A percentile compares a stretch with the other conserved stretches of the same genome.
phyloP scores from a whole-genome alignment of 2,888 invertebrate genomes.

The Hyposoter dolosus region DNA sequence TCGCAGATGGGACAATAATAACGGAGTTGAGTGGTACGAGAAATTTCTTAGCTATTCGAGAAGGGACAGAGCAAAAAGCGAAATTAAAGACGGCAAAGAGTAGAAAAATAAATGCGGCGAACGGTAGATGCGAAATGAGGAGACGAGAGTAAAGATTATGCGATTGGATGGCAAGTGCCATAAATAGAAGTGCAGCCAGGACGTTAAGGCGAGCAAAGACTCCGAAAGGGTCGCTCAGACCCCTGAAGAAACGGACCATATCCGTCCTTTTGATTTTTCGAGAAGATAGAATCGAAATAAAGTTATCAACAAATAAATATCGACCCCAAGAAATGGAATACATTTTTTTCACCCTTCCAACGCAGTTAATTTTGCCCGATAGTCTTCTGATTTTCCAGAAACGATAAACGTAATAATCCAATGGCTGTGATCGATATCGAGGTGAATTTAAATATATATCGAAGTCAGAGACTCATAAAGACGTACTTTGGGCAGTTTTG shows the following conservation, averaged over 20 bases:
- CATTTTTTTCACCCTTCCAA: not conserved
- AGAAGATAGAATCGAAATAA: not conserved
- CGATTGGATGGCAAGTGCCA: not conserved
- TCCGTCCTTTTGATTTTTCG: not conserved
- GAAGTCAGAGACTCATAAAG: not conserved
- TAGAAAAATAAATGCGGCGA: not conserved
- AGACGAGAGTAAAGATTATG: slow-evolving; percentile 36
- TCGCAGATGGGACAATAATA: slow-evolving; percentile 67
- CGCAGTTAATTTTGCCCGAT: not conserved
- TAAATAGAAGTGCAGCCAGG: not conserved
- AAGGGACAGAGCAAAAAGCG: not conserved
- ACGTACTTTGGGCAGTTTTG: slow-evolving; percentile 14
- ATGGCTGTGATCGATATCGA: not conserved
- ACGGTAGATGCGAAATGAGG: slow-evolving; percentile 23
- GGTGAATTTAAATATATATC: slow-evolving; percentile 1
- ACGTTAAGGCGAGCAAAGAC: not conserved
- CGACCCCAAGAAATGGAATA: not conserved
- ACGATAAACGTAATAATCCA: not conserved
- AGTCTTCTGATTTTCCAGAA: not conserved
- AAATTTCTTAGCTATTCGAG: slow-evolving; percentile 26
- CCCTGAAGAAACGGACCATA: not conserved
- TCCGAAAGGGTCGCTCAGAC: not conserved
- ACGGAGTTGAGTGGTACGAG: slow-evolving; percentile 57
- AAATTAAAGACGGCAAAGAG: slow-evolving; percentile 7
- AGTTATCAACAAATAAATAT: slow-evolving; percentile 1